phyloP scores from a whole-genome alignment of 2,113 vertebrate genomes.

The Pyxicephalus adspersus region DNA sequence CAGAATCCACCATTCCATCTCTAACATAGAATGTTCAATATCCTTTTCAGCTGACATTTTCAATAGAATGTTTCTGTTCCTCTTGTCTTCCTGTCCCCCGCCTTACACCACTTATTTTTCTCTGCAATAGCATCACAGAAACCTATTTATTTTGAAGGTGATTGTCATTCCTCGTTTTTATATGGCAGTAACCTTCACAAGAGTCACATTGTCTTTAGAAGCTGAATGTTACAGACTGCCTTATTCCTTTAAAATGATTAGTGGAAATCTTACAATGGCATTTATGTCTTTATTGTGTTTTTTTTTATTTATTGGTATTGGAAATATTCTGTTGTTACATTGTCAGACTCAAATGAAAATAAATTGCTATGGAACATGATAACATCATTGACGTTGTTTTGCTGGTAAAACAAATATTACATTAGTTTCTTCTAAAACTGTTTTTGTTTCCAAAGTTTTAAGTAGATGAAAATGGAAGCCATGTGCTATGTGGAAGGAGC shows the following conservation, averaged over 20 bases:
- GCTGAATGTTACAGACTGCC: neutral
- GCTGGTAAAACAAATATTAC: no score
- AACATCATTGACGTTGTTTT: no score
- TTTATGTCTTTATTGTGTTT: neutral
- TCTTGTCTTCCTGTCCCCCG: constrained; percentile 1
- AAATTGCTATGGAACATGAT: no score
- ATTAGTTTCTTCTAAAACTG: no score
- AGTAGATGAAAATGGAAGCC: no score
- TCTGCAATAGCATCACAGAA: neutral
- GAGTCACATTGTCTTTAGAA: neutral
- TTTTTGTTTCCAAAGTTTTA: no score
- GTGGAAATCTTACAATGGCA: no score
- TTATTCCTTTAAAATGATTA: neutral
- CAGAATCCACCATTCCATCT: no score
- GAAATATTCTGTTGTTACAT: neutral
- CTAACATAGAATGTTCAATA: no score
- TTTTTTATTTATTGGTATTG: neutral
- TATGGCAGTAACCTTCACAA: constrained; percentile 26
- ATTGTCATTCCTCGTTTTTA: constrained; percentile 10
- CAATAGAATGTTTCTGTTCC: neutral
- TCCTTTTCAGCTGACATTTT: neutral
- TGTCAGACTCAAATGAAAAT: no score
- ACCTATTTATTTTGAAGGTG: neutral
- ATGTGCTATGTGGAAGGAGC: no score
- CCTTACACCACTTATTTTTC: neutral